Evolutionary conservation across 2,888 invertebrate species (phyloP).

Genomic region (Thymelicus sylvestris): DNA sequence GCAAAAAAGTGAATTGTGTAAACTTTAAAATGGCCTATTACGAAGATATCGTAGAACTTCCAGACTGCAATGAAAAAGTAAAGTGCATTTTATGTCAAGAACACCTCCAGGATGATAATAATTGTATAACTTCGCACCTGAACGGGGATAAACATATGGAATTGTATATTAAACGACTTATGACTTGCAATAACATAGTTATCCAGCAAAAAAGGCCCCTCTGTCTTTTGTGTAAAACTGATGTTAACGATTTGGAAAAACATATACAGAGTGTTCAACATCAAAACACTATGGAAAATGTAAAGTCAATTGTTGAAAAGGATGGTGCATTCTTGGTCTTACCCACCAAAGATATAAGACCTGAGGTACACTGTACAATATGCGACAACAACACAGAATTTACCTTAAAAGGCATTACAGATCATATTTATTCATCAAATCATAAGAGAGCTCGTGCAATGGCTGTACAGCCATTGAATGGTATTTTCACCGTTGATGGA

Average conservation of each 20-base stretch:
- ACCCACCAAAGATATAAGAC: constrained; percentile 44
- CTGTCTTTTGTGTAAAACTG: constrained; percentile 52
- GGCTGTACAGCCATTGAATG: constrained; percentile 60
- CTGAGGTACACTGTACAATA: constrained; percentile 49
- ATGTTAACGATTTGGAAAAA: constrained; percentile 37
- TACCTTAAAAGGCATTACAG: constrained; percentile 43
- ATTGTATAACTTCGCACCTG: constrained; percentile 50
- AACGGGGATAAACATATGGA: constrained; percentile 48
- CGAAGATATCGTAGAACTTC: constrained; percentile 50
- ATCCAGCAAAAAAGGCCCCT: constrained; percentile 36
- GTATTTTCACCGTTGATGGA: constrained; percentile 61
- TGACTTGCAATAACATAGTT: constrained; percentile 52
- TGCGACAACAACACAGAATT: constrained; percentile 51
- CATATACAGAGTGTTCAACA: constrained; percentile 52
- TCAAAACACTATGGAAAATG: constrained; percentile 39
- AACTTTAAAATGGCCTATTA: constrained; percentile 51
- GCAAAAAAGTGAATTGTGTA: not conserved
- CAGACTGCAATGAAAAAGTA: constrained; percentile 44
- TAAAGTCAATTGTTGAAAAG: constrained; percentile 48
- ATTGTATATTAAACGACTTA: constrained; percentile 48
- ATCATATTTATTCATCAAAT: constrained; percentile 48
- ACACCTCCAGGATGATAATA: constrained; percentile 45
- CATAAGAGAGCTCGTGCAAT: constrained; percentile 56
- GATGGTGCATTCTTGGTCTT: constrained; percentile 56
- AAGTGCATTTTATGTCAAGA: constrained; percentile 56